Base-by-base conservation (phyloP, 2,888 invertebrate genomes). In the Exocentrus adspersus region DNA sequence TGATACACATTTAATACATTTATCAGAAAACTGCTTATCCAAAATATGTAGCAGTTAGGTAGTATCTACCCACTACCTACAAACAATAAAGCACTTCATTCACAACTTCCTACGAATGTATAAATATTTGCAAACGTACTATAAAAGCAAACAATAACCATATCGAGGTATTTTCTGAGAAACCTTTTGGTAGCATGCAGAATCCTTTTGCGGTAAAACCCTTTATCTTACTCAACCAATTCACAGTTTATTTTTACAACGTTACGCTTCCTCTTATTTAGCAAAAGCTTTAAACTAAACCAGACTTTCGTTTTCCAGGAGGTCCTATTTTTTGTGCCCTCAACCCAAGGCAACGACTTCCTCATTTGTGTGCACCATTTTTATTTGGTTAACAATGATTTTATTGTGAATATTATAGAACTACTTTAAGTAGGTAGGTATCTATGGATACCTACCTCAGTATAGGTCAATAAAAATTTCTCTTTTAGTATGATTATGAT, bases 111-210 rank as follows among this genome's bases (percentile, higher is more conserved):
- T 37, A 37, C 37, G 12, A 5, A 12, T 12, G 21, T 53, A 37
- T 41, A 53, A 53, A 53, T 53, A 41, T 53, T 53, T 53, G 41
- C 53, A 53, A 37, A 53, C 21, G 41, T 41, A 53, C 21, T 41
- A 37, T 24, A 41, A 41, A 41, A 53, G 42, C 24, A 52, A 52
- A 52, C 52, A 52, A 37, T 19, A 53, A 14, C 16, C 14, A 21
- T 24, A 45, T 1, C 64, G 59, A 62, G 59, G 53, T 51, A 59
- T 65, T 59, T 73, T 72, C 69, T 30, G 14, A 64, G 72, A 71
- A 72, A 60, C 69, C 65, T 67, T 72, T 74, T 76, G 75, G 75
- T 74, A 75, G 75, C 76, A 76, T 76, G 77, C 71, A 65, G 53
- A 63, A 67, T 69, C 73, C 72, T 68, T 73, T 73, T 73, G 75